Percentiles rank a stretch among this genome's conserved stretches.
These are phyloP conservation scores for Dolichallabes microphthalmus DNA, from an alignment of 2,113 vertebrate genomes.

Conservation along the genomic window DNA sequence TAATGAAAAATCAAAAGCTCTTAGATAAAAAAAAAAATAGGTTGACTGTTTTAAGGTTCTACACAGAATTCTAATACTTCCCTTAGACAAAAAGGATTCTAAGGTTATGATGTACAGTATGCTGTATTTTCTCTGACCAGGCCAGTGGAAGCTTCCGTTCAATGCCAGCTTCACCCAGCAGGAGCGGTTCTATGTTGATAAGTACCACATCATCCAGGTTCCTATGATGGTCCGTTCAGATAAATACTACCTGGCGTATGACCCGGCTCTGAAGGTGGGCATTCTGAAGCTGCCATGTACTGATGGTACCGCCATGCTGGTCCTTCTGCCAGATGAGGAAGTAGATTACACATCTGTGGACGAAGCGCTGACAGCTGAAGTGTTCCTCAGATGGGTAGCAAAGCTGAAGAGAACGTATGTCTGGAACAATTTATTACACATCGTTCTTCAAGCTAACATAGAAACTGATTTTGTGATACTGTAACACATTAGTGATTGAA, in stretches of 20 bases:
- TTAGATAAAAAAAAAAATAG: background rate
- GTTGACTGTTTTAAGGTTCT: background rate
- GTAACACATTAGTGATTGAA: background rate
- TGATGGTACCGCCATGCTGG: conserved; percentile 80
- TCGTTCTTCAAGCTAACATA: background rate
- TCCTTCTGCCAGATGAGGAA: conserved; percentile 76
- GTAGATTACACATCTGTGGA: conserved; percentile 79
- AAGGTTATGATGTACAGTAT: background rate
- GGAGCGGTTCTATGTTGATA: conserved; percentile 82
- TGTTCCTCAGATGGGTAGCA: conserved; percentile 79
- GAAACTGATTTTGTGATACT: background rate
- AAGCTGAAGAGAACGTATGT: conserved; percentile 77
- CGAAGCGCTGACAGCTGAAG: conserved; percentile 75
- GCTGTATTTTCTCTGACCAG: conserved; percentile 59
- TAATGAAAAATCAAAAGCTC: background rate
- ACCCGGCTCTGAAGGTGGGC: conserved; percentile 72
- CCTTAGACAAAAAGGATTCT: too few species aligned
- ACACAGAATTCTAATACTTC: background rate
- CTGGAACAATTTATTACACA: background rate
- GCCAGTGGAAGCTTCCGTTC: conserved; percentile 78
- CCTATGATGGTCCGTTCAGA: conserved; percentile 85
- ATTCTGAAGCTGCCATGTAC: conserved; percentile 81
- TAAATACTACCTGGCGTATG: conserved; percentile 78
- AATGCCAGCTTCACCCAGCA: conserved; percentile 72
- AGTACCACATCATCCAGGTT: conserved; percentile 75